phyloP scores from a whole-genome alignment of 2,797 vertebrate genomes.

The Malurus leucopterus region DNA sequence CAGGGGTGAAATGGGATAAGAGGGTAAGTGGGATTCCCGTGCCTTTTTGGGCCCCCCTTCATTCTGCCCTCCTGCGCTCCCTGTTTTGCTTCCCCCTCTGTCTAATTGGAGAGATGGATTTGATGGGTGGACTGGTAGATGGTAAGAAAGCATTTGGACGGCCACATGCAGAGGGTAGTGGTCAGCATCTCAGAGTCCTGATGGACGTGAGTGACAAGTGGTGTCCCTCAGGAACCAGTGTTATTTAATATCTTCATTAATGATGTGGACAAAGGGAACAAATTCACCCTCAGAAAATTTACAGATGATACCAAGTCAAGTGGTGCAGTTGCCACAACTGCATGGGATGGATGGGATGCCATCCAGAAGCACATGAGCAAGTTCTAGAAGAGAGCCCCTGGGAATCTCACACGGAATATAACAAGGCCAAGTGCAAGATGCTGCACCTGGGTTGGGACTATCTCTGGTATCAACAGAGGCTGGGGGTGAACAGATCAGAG shows the following conservation, averaged over 20 bases:
- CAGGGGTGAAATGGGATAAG: background rate
- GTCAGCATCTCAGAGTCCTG: background rate
- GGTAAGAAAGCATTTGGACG: background rate
- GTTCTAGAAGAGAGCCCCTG: fast-evolving
- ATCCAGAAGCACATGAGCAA: background rate
- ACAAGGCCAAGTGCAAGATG: background rate
- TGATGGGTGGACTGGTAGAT: background rate
- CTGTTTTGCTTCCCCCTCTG: background rate
- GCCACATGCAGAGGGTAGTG: background rate
- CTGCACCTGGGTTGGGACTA: background rate
- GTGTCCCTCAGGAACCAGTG: background rate
- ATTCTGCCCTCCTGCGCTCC: background rate
- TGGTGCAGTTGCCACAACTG: background rate
- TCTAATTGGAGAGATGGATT: background rate
- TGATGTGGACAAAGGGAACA: too few relatives aligned
- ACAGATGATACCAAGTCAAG: background rate
- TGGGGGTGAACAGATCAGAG: background rate
- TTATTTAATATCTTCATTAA: background rate
- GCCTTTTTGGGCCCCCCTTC: background rate
- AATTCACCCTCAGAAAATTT: background rate
- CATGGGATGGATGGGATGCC: background rate
- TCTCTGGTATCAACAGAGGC: too few relatives aligned
- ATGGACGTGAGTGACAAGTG: background rate
- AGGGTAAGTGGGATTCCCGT: background rate
- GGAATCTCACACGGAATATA: too few relatives aligned